Base-by-base conservation (phyloP, 2,888 invertebrate species). In the Gibbula magus region DNA sequence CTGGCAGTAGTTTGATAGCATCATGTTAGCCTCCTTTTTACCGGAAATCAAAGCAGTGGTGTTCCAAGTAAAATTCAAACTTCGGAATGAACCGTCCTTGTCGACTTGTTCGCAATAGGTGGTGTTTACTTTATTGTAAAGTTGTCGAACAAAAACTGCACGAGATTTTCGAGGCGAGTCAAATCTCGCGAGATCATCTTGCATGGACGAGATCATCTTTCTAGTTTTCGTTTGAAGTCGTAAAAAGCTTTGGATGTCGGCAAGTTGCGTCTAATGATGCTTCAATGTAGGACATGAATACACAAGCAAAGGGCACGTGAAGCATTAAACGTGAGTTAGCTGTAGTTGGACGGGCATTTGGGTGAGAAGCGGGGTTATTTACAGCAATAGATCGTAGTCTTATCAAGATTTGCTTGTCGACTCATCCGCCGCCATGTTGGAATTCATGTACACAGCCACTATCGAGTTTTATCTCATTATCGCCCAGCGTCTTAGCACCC, bases 311-410 rank as follows among this genome's bases (percentile, higher is more conserved):
- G 35, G n/a, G 18, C 70, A 32, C 20, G 20, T 20, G 35, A 32
- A 39, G 39, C 70, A 70, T 70, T 70, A 70, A 70, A 70, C 70
- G 70, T 70, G 70, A 70, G 70, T 70, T 70, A 70, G 35, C 70
- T 32, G 35, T 70, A 39, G 32, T 70, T 70, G 70, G 20, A 20
- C 20, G 70, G 39, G 20, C 20, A 70, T 35, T 70, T 35, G 20
- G 70, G 35, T 70, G 20, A 32, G 35, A 20, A 70, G 8, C 32
- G 35, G 20, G 32, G 70, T 70, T 70, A 70, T 70, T 70, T 70
- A 70, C 70, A 70, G 39, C 70, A 20, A 32, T 32, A 32, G 70
- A 70, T 70, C 70, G 70, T 70, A 70, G 70, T 70, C 70, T 70
- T 70, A 70, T 70, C 70, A 70, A 70, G 70, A 70, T 70, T 32